A percentile compares a stretch with the other conserved stretches of the same genome.
Conservation (phyloP, 1,140 invertebrate genomes). For the Drosophila kepulauana region DNA sequence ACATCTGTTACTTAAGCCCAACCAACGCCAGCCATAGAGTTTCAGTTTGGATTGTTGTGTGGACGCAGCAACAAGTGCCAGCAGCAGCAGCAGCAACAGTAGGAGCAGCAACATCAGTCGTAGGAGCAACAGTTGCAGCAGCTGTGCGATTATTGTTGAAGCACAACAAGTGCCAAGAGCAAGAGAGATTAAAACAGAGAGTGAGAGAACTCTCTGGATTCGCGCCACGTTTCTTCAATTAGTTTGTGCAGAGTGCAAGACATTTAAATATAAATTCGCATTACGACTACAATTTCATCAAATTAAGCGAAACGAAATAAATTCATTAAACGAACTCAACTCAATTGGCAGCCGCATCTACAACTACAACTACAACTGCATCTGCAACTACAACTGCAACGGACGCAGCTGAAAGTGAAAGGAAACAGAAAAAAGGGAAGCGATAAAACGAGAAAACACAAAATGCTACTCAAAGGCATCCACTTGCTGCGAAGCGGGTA, state of each 20-base stretch:
- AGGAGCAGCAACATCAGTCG: slow-evolving; percentile 28
- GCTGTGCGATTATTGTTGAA: slow-evolving; percentile 44
- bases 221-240: slow-evolving; percentile 35
- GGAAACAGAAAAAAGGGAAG: slow-evolving; percentile 42
- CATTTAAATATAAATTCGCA: slow-evolving; percentile 65
- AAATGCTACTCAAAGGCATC: slow-evolving; percentile 73
- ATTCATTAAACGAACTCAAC: slow-evolving; percentile 65
- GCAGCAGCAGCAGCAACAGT: slow-evolving; percentile 16
- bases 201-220: neutral
- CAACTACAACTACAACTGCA: slow-evolving; percentile 19
- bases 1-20: slow-evolving; percentile 76
- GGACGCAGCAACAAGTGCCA: slow-evolving; percentile 77
- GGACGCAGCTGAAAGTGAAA: slow-evolving; percentile 24
- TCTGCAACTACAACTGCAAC: slow-evolving; percentile 12
- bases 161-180: slow-evolving; percentile 68
- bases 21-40: slow-evolving; percentile 62
- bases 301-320: slow-evolving; percentile 64
- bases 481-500: slow-evolving; percentile 68
- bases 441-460: slow-evolving; percentile 32
- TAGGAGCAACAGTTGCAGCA: slow-evolving; percentile 30
- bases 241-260: slow-evolving; percentile 45
- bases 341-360: slow-evolving; percentile 38
- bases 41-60: slow-evolving; percentile 78
- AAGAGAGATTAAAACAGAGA: neutral
- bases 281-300: slow-evolving; percentile 61